Conservation (phyloP, 1,140 invertebrate species). For the Zaprionus capensis region DNA sequence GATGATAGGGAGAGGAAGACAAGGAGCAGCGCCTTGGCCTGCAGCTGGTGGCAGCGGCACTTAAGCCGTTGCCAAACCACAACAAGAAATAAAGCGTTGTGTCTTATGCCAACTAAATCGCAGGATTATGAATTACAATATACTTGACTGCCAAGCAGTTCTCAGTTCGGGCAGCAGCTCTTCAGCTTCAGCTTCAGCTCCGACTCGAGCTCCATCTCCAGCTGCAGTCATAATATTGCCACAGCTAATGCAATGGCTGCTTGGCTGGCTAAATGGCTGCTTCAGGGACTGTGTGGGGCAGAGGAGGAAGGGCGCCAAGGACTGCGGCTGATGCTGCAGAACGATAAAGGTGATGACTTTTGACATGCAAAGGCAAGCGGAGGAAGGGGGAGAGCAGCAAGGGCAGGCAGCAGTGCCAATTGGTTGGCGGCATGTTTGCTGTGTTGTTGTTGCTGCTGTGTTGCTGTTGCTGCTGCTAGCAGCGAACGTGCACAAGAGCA, state of each 20-base stretch:
- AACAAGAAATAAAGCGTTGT: conserved; percentile 73
- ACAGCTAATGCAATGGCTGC: conserved; percentile 69
- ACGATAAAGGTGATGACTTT: conserved; percentile 78
- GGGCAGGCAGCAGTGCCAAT: conserved; percentile 46
- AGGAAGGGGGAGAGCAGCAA: background rate
- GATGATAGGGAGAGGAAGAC: conserved; percentile 21
- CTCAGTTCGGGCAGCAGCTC: background rate
- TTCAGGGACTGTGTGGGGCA: background rate
- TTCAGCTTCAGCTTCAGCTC: conserved; percentile 4
- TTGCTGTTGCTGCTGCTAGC: conserved; percentile 12
- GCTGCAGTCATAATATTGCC: conserved; percentile 78
- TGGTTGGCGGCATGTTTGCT: conserved; percentile 65
- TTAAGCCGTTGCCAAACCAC: conserved; percentile 65
- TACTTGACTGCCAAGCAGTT: conserved; percentile 54
- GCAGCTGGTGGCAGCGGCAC: conserved; percentile 34
- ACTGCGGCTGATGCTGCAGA: conserved; percentile 28
- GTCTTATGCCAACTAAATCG: conserved; percentile 77
- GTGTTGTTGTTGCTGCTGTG: background rate
- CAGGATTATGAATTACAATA: conserved; percentile 81
- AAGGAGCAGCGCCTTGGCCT: conserved; percentile 14
- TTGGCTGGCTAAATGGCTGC: conserved; percentile 58
- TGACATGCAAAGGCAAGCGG: conserved; percentile 64
- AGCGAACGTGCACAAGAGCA: conserved; percentile 68
- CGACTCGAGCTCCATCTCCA: conserved; percentile 4
- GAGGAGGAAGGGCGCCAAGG: conserved; percentile 15